Evolutionary conservation across 1,140 invertebrate species (phyloP), one percentile per base, ranked within the genome.

Genomic region (Mya arenaria): DNA sequence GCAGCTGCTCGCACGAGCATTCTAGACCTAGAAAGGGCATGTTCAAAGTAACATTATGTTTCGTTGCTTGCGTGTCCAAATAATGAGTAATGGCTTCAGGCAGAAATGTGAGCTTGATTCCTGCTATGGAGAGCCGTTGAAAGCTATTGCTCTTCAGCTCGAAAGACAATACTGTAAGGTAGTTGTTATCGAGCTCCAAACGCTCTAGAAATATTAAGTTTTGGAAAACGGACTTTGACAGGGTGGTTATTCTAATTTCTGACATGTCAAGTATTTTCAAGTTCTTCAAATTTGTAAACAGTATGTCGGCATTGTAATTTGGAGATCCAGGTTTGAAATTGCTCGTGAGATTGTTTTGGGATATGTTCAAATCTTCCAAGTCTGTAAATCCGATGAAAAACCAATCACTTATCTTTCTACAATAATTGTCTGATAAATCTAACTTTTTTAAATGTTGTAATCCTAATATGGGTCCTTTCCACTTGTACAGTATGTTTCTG

Each of bases 341-440:
- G 5, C 48, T 3, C 17, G 56, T 37, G 19, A 75, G 36, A 4
- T 19, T 32, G 63, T 75, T 75, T 19, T 28, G 37, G 17, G 73
- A 75, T 23, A 75, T 65, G 36, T 75, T 75, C 17, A 75, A 30
- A 17, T 25, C 15, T 32, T 48, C 8, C 56, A 75, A 34, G 13
- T n/a, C n/a, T 4, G 10, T 15, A n/a, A 75, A 52, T 5, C 39
- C 41, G 17, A 30, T 5, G 28, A 75, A 65, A 32, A 63, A 65
- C 6, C 1, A 4, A 5, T 36, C 28, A 19, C 2, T 19, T n/a
- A 75, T n/a, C 10, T 63, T 30, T 19, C 52, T 25, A 41, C 73
- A 75, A 25, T 48, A 63, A 34, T 75, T 75, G 36, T 75, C 73
- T 41, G 73, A 75, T 37, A 75, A 15, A 30, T 75, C 73, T 4